phyloP scores from a whole-genome alignment of 2,888 invertebrate genomes.

The Artemia sinica region DNA sequence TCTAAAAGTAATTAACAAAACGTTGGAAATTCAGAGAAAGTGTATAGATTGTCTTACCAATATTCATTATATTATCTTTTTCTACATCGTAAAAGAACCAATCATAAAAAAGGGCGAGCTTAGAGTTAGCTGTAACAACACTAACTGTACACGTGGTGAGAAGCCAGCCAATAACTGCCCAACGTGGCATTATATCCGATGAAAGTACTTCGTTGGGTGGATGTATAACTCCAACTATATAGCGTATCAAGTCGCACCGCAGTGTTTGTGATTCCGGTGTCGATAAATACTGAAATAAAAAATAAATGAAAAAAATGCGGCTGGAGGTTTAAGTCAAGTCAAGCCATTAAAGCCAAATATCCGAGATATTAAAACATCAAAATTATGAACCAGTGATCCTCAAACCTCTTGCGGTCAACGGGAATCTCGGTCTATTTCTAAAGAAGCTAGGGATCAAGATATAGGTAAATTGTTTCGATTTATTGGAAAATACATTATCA shows the following conservation, averaged over 20 bases:
- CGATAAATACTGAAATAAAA: conserved; percentile 52
- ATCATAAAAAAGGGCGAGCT: conserved; percentile 77
- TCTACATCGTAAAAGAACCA: conserved; percentile 81
- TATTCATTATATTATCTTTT: conserved; percentile 87
- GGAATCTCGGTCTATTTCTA: too few species aligned
- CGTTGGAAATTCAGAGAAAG: too few species aligned
- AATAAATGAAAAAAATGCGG: conserved; percentile 12
- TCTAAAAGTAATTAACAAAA: too few species aligned
- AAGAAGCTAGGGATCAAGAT: too few species aligned
- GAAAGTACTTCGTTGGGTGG: conserved; percentile 78
- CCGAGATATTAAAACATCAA: neutral
- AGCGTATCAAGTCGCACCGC: conserved; percentile 78
- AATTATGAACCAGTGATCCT: neutral
- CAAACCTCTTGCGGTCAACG: too few species aligned
- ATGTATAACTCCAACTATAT: conserved; percentile 82
- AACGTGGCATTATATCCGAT: conserved; percentile 84
- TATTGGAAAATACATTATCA: too few species aligned
- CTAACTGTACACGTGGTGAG: conserved; percentile 74
- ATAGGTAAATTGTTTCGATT: too few species aligned
- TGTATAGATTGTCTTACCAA: conserved; percentile 35
- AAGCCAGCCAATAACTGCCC: conserved; percentile 88
- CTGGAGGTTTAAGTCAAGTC: neutral
- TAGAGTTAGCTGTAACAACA: conserved; percentile 75
- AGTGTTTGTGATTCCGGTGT: conserved; percentile 79
- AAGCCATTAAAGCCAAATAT: neutral